These are phyloP conservation scores for Melinopterus prodromus DNA, from an alignment of 2,888 invertebrate species.

Conservation along the genomic window DNA sequence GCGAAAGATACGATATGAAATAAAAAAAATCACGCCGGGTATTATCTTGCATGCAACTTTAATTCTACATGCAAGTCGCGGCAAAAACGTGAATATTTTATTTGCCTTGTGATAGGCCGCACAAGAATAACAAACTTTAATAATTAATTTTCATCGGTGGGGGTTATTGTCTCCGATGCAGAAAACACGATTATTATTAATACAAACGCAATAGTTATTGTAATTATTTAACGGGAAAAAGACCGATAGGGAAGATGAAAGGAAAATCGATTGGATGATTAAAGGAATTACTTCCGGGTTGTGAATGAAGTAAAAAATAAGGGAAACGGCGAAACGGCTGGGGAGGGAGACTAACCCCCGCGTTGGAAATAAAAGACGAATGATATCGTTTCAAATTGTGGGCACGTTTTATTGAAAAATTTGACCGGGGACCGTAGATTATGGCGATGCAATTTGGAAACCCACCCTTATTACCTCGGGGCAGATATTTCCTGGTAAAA, in stretches of 20 bases:
- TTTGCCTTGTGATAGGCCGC: background rate
- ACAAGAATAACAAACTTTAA: background rate
- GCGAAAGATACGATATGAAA: background rate
- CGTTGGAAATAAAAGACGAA: constrained; percentile 31
- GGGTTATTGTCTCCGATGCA: background rate
- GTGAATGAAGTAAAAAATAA: background rate
- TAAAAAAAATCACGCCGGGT: background rate
- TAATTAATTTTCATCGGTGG: background rate
- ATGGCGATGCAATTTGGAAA: constrained; percentile 37
- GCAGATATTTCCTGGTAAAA: constrained; percentile 27
- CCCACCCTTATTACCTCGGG: constrained; percentile 36
- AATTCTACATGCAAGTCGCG: background rate
- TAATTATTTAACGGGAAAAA: background rate
- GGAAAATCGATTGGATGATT: background rate
- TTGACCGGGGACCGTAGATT: constrained; percentile 36
- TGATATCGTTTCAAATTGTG: constrained; percentile 36
- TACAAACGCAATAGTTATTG: background rate
- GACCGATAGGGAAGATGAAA: background rate
- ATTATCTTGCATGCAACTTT: background rate
- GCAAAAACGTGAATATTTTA: background rate
- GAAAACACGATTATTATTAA: background rate
- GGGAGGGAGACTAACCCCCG: constrained; percentile 9
- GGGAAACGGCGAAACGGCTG: background rate
- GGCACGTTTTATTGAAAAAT: constrained; percentile 39
- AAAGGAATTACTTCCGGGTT: background rate